Evolutionary conservation across 2,113 vertebrate species (phyloP).

Genomic region (Dolichallabes microphthalmus): DNA sequence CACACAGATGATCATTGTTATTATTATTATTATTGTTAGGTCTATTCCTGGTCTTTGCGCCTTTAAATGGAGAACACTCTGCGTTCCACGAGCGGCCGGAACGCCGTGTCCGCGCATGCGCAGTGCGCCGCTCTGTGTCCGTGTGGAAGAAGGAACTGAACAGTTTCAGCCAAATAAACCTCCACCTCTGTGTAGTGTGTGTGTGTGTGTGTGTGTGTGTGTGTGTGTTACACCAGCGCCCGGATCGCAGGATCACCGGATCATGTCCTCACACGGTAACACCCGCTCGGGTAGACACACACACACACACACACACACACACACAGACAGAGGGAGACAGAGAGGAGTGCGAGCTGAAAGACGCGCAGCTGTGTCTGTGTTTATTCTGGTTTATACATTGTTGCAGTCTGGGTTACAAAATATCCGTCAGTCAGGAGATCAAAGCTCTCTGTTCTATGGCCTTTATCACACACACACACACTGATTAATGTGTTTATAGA

Average conservation of each 20-base stretch:
- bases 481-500: neutral
- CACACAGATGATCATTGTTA: neutral
- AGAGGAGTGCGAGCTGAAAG: neutral
- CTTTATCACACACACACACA: neutral
- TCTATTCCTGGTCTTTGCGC: neutral
- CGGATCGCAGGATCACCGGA: neutral
- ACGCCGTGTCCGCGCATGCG: slow-evolving; percentile 23
- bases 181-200: neutral
- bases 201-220: too few species aligned
- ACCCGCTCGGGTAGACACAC: neutral
- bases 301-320: too few species aligned
- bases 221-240: too few species aligned
- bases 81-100: slow-evolving; percentile 6
- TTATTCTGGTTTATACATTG: neutral
- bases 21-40: too few species aligned
- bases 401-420: too few species aligned
- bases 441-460: too few species aligned
- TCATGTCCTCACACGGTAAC: slow-evolving; percentile 21
- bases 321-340: too few species aligned
- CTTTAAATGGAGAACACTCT: neutral
- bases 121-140: neutral
- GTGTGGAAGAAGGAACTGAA: slow-evolving; percentile 12
- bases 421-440: too few species aligned
- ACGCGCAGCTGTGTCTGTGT: neutral
- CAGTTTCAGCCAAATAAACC: neutral